phyloP scores from a whole-genome alignment of 2,888 invertebrate species.

The Ellobium chinense region DNA sequence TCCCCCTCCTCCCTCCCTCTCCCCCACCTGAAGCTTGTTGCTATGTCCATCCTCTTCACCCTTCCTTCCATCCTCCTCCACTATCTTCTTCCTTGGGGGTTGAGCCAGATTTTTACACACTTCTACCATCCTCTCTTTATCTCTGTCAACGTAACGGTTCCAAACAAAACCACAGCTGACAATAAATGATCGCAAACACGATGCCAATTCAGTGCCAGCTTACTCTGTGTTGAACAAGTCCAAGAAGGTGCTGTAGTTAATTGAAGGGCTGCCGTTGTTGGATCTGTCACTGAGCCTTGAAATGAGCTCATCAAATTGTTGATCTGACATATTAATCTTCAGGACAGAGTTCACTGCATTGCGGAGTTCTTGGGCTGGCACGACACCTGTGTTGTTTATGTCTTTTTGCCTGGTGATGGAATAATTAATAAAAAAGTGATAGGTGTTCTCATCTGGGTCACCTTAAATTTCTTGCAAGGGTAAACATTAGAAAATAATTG shows the following conservation, averaged over 20 bases:
- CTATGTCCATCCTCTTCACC: too few species aligned
- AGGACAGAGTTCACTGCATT: constrained; percentile 35
- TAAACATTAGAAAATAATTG: not conserved
- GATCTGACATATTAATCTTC: constrained; percentile 33
- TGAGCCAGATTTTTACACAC: too few species aligned
- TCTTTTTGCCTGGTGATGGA: constrained; percentile 29
- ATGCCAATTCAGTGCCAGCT: constrained; percentile 8
- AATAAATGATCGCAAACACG: too few species aligned
- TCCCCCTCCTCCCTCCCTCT: too few species aligned
- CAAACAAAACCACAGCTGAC: too few species aligned
- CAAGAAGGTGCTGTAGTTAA: constrained; percentile 30
- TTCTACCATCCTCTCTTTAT: too few species aligned
- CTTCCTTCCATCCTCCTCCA: too few species aligned
- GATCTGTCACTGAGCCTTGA: constrained; percentile 24
- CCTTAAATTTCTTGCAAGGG: too few species aligned
- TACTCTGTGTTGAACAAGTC: constrained; percentile 36
- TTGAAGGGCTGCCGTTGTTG: constrained; percentile 2
- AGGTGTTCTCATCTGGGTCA: not conserved
- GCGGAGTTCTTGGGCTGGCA: constrained; percentile 34
- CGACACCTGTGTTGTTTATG: constrained; percentile 27
- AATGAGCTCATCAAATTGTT: constrained; percentile 36
- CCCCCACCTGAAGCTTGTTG: too few species aligned
- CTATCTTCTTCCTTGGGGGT: too few species aligned
- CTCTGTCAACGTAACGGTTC: too few species aligned
- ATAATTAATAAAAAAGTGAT: not conserved